Conservation (phyloP, 2,113 vertebrate genomes). For the Ginglymostoma cirratum region DNA sequence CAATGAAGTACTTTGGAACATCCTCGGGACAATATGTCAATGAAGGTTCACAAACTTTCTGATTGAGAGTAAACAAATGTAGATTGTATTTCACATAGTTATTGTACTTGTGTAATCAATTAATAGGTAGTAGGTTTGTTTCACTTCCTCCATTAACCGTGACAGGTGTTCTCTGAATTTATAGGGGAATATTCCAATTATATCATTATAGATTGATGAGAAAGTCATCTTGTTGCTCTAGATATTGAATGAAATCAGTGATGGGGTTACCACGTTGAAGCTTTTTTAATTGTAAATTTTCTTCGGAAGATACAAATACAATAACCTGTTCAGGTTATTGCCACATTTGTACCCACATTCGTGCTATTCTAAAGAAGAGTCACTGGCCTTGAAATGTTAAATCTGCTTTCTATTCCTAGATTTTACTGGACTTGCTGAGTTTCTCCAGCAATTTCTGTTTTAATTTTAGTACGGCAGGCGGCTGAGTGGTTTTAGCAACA, state of each 20-base stretch:
- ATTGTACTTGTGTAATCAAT: not conserved
- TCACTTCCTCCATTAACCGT: not conserved
- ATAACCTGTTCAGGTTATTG: not conserved
- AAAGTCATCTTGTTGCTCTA: not conserved
- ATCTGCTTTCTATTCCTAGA: too few relatives aligned
- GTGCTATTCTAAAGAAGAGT: too few relatives aligned
- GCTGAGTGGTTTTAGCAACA: not conserved
- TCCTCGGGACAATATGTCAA: not conserved
- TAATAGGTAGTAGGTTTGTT: not conserved
- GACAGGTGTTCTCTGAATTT: not conserved
- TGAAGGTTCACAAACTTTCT: not conserved
- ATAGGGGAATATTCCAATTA: not conserved
- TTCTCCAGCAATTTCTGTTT: too few relatives aligned
- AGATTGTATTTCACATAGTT: not conserved
- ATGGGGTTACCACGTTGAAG: not conserved
- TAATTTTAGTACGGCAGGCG: not conserved
- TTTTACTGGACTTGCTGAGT: too few relatives aligned
- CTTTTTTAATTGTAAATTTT: not conserved
- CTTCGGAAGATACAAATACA: not conserved
- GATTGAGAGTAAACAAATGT: not conserved
- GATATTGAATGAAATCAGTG: not conserved
- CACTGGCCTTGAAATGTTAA: too few relatives aligned
- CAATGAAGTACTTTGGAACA: not conserved
- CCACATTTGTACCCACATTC: too few relatives aligned
- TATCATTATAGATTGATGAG: not conserved